phyloP scores from a whole-genome alignment of 2,113 vertebrate species.

The Corydoras sp. region DNA sequence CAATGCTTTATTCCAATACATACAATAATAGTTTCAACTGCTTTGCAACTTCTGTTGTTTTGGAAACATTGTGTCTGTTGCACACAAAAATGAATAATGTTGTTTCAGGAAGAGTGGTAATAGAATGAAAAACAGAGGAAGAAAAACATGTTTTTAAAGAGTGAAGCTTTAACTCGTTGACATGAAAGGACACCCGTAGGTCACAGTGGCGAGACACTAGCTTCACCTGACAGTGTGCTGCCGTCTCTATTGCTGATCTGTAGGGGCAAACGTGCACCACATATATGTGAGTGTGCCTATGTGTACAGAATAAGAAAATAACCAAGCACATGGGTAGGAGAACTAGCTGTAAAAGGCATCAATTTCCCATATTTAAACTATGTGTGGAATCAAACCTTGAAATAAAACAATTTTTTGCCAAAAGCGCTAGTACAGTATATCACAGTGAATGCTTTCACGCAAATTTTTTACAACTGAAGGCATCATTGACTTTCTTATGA shows the following conservation, averaged over 20 bases:
- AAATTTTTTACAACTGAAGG: too few species aligned
- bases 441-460: too few species aligned
- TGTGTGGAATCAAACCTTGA: too few species aligned
- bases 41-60: neutral
- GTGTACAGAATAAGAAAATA: constrained; percentile 26
- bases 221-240: constrained; percentile 1
- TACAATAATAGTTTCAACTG: too few species aligned
- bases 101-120: neutral
- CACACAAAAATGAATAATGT: constrained; percentile 33
- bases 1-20: too few species aligned
- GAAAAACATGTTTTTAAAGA: constrained; percentile 4
- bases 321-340: too few species aligned
- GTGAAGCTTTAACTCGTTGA: constrained; percentile 21
- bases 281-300: constrained; percentile 18
- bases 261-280: neutral
- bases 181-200: constrained; percentile 28
- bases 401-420: too few species aligned
- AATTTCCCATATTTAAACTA: too few species aligned
- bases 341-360: too few species aligned
- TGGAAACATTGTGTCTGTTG: neutral
- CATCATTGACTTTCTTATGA: too few species aligned
- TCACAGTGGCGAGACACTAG: neutral
- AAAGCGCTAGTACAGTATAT: too few species aligned
- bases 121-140: neutral
- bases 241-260: constrained; percentile 23